phyloP scores from a whole-genome alignment of 2,888 invertebrate species.

The Cheilosia pagana region DNA sequence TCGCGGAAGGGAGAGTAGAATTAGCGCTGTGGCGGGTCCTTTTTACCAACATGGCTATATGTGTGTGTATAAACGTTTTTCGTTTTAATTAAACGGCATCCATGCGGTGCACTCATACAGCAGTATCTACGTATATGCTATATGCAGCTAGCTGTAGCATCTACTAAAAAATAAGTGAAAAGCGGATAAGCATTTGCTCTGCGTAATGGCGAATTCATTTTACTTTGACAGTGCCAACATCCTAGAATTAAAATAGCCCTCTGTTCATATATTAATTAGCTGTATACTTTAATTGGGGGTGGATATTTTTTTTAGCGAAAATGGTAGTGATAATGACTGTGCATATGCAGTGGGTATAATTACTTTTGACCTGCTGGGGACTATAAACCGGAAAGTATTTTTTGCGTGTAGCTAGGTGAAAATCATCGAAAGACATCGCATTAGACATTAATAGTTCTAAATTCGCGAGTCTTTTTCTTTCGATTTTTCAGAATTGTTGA shows the following conservation, averaged over 20 bases:
- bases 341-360: background rate
- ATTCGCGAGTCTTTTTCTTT: no score
- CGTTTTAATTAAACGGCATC: conserved; percentile 57
- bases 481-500: no score
- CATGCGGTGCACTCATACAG: conserved; percentile 40
- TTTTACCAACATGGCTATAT: background rate
- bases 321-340: background rate
- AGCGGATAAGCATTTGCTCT: background rate
- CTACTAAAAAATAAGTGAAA: background rate
- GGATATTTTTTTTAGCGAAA: background rate
- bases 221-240: conserved; percentile 30
- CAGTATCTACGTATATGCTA: no score
- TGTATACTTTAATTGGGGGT: conserved; percentile 2
- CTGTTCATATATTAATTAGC: conserved; percentile 32
- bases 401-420: no score
- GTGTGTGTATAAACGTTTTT: conserved; percentile 37
- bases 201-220: background rate
- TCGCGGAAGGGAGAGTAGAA: conserved; percentile 32
- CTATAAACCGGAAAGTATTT: no score
- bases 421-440: no score
- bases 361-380: no score
- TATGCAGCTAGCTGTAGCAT: no score
- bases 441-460: no score
- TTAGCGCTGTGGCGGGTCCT: conserved; percentile 8
- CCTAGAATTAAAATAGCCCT: background rate